These are phyloP conservation scores for Coturnix japonica DNA, from an alignment of 2,113 vertebrate genomes.

Conservation along the genomic window DNA sequence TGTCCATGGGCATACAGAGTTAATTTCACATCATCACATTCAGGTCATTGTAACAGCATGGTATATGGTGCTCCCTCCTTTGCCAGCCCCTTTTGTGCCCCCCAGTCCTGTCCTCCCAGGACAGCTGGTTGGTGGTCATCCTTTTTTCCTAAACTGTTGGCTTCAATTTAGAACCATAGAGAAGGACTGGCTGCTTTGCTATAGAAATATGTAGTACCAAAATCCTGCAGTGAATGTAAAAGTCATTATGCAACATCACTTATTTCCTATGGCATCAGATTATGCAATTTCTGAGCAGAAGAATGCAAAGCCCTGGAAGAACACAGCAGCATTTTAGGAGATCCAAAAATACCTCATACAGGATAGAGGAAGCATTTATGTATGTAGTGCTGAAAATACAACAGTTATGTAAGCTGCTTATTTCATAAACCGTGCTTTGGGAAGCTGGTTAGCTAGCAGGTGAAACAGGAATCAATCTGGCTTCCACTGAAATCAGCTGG, in stretches of 20 bases:
- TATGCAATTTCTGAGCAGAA: slow-evolving; percentile 66
- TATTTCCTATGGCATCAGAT: slow-evolving; percentile 55
- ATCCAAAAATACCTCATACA: slow-evolving; percentile 63
- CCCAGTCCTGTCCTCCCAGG: neutral
- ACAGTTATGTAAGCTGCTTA: slow-evolving; percentile 44
- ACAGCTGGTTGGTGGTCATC: neutral
- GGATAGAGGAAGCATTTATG: slow-evolving; percentile 41
- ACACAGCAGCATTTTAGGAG: slow-evolving; percentile 45
- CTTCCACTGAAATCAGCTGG: neutral
- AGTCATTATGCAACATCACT: slow-evolving; percentile 59
- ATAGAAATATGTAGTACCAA: neutral
- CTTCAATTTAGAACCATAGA: neutral
- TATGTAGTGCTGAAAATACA: slow-evolving; percentile 32
- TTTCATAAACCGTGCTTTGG: neutral
- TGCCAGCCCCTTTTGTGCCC: neutral
- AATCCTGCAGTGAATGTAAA: neutral
- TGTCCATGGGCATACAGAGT: too few species aligned
- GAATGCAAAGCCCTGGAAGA: slow-evolving; percentile 61
- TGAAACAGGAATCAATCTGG: neutral
- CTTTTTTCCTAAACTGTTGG: fast-evolving
- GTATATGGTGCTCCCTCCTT: neutral
- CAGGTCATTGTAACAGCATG: neutral
- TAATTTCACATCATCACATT: neutral
- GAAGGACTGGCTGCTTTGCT: neutral
- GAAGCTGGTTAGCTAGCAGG: slow-evolving; percentile 6